Percentiles rank a stretch among this genome's conserved stretches.
phyloP scores from a whole-genome alignment of 2,113 vertebrate species.

The Gorsachius goisagi region DNA sequence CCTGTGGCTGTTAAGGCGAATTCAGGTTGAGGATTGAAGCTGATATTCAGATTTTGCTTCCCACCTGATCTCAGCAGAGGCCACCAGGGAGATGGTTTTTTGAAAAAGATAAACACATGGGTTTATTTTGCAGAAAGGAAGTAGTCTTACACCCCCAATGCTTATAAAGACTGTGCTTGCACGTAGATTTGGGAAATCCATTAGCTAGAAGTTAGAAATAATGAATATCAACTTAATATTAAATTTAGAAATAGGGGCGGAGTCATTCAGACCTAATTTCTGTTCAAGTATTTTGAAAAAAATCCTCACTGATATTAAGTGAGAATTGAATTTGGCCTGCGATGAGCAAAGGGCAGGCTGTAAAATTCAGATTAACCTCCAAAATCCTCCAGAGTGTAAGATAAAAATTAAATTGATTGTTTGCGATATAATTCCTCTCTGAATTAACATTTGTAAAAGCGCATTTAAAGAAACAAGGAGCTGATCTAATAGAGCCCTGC shows the following conservation, averaged over 20 bases:
- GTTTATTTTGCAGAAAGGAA: neutral
- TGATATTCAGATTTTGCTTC: neutral
- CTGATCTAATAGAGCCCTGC: neutral
- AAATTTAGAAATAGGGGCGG: neutral
- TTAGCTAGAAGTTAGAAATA: neutral
- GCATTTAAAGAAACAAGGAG: neutral
- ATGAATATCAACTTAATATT: neutral
- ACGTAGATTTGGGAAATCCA: neutral
- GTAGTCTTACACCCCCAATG: neutral
- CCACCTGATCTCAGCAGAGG: neutral
- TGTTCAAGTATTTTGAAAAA: neutral
- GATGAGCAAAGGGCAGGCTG: neutral
- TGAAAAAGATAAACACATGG: neutral
- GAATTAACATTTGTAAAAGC: neutral
- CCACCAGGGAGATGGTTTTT: neutral
- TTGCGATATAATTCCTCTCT: neutral
- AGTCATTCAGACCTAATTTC: neutral
- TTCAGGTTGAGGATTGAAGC: neutral
- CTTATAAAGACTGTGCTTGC: neutral
- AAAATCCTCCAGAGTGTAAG: neutral
- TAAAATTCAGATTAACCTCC: neutral
- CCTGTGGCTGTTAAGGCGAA: neutral
- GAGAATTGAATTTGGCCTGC: neutral
- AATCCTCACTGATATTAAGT: neutral
- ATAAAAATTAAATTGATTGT: neutral